Evolutionary conservation across 2,888 invertebrate genomes (phyloP).

Genomic region (Leucoma salicis): DNA sequence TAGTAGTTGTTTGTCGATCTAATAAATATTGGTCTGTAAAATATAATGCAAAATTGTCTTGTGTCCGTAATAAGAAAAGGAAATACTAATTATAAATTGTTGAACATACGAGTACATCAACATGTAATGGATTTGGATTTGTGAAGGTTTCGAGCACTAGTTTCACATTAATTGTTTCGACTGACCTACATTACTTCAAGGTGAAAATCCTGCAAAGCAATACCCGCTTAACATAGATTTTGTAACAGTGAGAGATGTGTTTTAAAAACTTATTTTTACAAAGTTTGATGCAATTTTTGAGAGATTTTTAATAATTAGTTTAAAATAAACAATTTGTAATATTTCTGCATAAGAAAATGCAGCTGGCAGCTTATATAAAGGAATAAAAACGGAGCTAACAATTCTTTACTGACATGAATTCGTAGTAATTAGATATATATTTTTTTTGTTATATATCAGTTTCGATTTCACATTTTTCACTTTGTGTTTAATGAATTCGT

Average conservation of each 20-base stretch:
- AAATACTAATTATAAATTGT: no score
- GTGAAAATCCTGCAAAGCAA: slow-evolving; percentile 18
- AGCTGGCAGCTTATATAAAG: neutral
- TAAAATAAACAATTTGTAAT: neutral
- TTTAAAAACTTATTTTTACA: slow-evolving; percentile 2
- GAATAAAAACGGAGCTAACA: neutral
- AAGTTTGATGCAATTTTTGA: slow-evolving; percentile 1
- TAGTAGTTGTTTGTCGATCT: no score
- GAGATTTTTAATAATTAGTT: neutral
- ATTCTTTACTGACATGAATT: no score
- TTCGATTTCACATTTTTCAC: no score
- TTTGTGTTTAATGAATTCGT: no score
- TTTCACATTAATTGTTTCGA: neutral
- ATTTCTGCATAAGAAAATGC: no score
- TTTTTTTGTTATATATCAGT: no score
- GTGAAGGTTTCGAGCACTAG: neutral
- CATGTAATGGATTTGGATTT: neutral
- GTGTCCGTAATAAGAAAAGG: neutral
- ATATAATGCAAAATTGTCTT: no score
- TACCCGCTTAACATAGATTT: slow-evolving; percentile 4
- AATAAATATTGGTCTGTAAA: no score
- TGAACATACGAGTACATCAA: no score
- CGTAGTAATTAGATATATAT: no score
- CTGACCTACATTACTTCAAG: slow-evolving; percentile 8
- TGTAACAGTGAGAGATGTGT: neutral